Evolutionary conservation across 2,888 invertebrate genomes (phyloP).

Genomic region (Periphyllus acericola): DNA sequence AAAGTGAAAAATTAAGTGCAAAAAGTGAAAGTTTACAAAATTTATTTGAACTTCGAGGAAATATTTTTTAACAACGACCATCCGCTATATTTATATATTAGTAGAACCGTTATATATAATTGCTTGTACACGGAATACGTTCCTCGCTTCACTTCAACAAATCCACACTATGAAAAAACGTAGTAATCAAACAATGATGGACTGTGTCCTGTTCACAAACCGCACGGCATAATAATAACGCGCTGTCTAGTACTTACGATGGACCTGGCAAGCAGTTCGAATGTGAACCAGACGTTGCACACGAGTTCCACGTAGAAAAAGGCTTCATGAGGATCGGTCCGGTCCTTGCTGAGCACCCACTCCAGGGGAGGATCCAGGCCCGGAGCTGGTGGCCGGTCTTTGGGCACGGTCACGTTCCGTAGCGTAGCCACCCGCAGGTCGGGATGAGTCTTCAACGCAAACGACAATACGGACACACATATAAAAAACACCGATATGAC

Average conservation of each 20-base stretch:
- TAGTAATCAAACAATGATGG: no score
- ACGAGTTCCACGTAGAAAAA: conserved; percentile 99
- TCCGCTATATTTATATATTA: no score
- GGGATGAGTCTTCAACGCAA: conserved; percentile 99
- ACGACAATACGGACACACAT: conserved; percentile 97
- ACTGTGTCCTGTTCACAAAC: no score
- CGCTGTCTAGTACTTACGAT: conserved; percentile 76
- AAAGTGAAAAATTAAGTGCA: no score
- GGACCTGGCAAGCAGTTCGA: conserved; percentile 93
- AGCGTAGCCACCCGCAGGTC: conserved; percentile 95
- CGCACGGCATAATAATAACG: no score
- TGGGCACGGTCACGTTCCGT: conserved; percentile 80
- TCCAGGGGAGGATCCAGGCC: conserved; percentile 70
- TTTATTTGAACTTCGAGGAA: no score
- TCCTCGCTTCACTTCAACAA: no score
- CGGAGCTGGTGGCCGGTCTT: conserved; percentile 77
- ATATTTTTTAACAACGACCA: no score
- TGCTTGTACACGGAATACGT: no score
- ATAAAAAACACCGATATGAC: conserved; percentile 99
- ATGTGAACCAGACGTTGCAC: conserved; percentile 99
- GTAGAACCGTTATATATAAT: no score
- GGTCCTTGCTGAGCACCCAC: conserved; percentile 79
- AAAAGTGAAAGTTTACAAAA: no score
- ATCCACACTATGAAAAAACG: no score
- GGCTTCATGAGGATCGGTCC: conserved; percentile 95